Evolutionary conservation across 2,888 invertebrate species (phyloP).

Genomic region (Meloe dianella): DNA sequence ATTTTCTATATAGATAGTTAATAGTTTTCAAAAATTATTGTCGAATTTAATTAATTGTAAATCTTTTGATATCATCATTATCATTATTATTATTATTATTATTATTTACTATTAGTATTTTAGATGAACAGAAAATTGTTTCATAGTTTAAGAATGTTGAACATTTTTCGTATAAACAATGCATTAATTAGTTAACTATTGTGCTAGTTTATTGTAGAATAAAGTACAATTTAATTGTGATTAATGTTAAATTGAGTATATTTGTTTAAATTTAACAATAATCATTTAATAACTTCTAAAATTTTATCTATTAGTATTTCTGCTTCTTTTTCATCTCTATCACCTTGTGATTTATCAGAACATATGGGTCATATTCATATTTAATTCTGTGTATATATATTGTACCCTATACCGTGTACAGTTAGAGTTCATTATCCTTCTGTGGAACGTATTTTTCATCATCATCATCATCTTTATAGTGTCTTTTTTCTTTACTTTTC

Average conservation of each 20-base stretch:
- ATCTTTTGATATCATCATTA: too few relatives aligned
- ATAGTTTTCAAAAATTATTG: not conserved
- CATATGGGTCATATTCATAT: constrained; percentile 43
- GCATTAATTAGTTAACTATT: not conserved
- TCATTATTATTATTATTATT: too few relatives aligned
- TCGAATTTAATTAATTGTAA: not conserved
- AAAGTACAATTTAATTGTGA: too few relatives aligned
- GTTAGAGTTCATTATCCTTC: constrained; percentile 54
- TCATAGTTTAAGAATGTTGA: not conserved
- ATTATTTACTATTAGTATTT: not conserved
- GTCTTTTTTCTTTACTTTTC: constrained; percentile 30
- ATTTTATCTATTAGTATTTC: not conserved
- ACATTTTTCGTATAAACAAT: constrained; percentile 1
- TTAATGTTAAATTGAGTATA: not conserved
- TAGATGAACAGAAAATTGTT: not conserved
- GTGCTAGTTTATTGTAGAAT: not conserved
- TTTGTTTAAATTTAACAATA: not conserved
- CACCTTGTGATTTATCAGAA: constrained; percentile 22
- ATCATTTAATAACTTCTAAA: not conserved
- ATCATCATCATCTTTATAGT: constrained; percentile 28
- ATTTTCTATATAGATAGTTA: not conserved
- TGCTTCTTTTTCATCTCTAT: not conserved
- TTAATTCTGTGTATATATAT: constrained; percentile 44
- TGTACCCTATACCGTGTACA: constrained; percentile 49
- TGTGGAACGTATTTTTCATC: constrained; percentile 40